phyloP scores from a whole-genome alignment of 2,888 invertebrate genomes.

The Anaspis maculata region DNA sequence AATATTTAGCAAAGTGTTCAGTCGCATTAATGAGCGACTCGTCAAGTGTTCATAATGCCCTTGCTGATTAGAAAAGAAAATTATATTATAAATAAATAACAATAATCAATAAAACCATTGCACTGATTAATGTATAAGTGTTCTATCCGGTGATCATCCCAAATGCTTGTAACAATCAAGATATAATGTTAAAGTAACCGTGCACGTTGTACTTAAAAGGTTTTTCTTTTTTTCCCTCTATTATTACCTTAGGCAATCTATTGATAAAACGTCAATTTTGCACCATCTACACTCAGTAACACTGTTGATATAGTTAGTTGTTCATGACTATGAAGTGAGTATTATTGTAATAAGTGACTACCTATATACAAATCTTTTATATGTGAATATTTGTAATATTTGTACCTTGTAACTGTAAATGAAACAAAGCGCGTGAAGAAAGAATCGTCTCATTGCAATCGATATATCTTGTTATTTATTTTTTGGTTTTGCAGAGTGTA shows the following conservation, averaged over 20 bases:
- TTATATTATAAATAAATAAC: neutral
- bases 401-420: slow-evolving; percentile 33
- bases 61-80: too few species aligned
- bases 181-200: too few species aligned
- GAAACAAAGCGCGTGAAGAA: too few species aligned
- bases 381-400: slow-evolving; percentile 34
- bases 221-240: neutral
- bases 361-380: slow-evolving; percentile 23
- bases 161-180: too few species aligned
- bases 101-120: slow-evolving; percentile 6
- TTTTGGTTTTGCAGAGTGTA: slow-evolving; percentile 17
- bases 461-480: too few species aligned
- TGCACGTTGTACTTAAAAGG: slow-evolving; percentile 1
- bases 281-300: too few species aligned
- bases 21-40: too few species aligned
- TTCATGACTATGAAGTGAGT: slow-evolving; percentile 16
- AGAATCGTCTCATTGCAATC: slow-evolving; percentile 25
- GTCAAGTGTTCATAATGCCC: too few species aligned
- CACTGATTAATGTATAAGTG: slow-evolving; percentile 15
- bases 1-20: too few species aligned
- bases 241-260: too few species aligned
- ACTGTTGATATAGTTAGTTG: too few species aligned
- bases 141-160: slow-evolving; percentile 6
- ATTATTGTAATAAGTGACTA: slow-evolving; percentile 15
- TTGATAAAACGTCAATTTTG: too few species aligned